Conservation (phyloP, 2,113 vertebrate species). For the Abramis brama region DNA sequence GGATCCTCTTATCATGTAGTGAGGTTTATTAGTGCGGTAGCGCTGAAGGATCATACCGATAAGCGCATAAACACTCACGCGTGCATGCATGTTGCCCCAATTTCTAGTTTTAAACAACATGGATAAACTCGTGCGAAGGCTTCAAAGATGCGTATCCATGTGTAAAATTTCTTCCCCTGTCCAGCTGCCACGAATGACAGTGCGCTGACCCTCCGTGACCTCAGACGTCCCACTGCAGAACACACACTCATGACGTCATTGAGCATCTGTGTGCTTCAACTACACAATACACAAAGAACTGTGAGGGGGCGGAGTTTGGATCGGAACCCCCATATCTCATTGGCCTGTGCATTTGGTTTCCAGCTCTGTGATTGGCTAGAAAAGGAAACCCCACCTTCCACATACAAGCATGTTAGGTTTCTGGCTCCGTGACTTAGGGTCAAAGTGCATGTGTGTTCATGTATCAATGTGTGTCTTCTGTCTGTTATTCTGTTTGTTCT, state of each 20-base stretch:
- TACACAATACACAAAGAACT: conserved; percentile 67
- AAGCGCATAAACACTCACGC: conserved; percentile 32
- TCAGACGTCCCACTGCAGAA: conserved; percentile 1
- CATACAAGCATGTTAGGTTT: conserved; percentile 37
- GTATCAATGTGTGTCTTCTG: conserved; percentile 47
- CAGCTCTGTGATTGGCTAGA: conserved; percentile 61
- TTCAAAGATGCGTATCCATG: not conserved
- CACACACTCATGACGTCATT: conserved; percentile 69
- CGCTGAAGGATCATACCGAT: conserved; percentile 32
- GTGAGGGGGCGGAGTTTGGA: not conserved
- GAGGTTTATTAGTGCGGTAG: not conserved
- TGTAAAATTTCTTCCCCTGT: not conserved
- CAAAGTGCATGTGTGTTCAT: conserved; percentile 52
- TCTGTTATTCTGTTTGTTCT: conserved; percentile 61
- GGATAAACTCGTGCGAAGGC: not conserved
- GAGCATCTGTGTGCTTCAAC: conserved; percentile 59
- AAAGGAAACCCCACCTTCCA: conserved; percentile 53
- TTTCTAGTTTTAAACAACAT: conserved; percentile 18
- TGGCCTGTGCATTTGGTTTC: conserved; percentile 56
- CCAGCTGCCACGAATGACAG: not conserved
- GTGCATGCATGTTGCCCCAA: not conserved
- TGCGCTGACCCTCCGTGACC: conserved; percentile 12
- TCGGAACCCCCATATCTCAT: conserved; percentile 46
- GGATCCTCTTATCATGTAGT: conserved; percentile 31
- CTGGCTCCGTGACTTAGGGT: conserved; percentile 59